phyloP scores from a whole-genome alignment of 2,113 vertebrate genomes.

The Scortum barcoo region DNA sequence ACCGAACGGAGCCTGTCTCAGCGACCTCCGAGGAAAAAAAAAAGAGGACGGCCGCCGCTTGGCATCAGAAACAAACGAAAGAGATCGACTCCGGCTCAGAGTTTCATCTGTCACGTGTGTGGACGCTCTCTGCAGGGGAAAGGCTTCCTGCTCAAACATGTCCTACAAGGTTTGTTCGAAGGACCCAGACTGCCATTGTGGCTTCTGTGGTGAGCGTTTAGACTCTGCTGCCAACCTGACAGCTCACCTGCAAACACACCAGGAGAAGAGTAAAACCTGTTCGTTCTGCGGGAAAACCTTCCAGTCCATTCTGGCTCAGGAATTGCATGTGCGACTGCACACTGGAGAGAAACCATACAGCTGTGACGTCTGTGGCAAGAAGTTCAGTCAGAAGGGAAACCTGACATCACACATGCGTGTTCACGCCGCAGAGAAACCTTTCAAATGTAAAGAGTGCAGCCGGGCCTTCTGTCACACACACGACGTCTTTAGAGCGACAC shows the following conservation, averaged over 20 bases:
- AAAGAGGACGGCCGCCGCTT: not conserved
- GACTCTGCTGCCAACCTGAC: not conserved
- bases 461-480: constrained; percentile 65
- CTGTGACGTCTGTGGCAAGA: constrained; percentile 65
- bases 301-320: constrained; percentile 63
- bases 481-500: constrained; percentile 65
- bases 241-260: constrained; percentile 60
- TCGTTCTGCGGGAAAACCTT: constrained; percentile 67
- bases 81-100: not conserved
- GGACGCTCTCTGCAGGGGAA: constrained; percentile 53
- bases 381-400: constrained; percentile 72
- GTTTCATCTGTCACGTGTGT: constrained; percentile 50
- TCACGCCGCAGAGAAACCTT: constrained; percentile 56
- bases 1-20: not conserved
- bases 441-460: constrained; percentile 61
- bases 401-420: constrained; percentile 53
- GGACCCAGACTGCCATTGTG: constrained; percentile 46
- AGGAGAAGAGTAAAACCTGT: constrained; percentile 57
- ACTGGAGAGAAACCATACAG: constrained; percentile 69
- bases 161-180: constrained; percentile 46
- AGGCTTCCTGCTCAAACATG: constrained; percentile 71
- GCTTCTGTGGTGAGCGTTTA: constrained; percentile 52
- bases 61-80: not conserved
- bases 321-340: constrained; percentile 68
- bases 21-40: constrained; percentile 9